phyloP scores from a whole-genome alignment of 2,113 vertebrate species.

The Brienomyrus brachyistius region DNA sequence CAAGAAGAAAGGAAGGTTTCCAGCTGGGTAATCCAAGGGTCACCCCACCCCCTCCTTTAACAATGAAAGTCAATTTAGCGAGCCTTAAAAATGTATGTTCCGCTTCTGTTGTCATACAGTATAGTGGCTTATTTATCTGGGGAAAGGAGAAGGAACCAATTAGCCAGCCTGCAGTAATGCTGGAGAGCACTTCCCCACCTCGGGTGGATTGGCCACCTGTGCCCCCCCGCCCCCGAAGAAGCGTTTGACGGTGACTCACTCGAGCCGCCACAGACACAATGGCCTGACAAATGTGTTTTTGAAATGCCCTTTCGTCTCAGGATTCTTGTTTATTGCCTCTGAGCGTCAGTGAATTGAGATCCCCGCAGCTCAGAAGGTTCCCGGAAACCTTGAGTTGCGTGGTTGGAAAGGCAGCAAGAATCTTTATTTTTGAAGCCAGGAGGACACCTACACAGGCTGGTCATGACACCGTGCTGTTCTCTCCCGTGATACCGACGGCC shows the following conservation, averaged over 20 bases:
- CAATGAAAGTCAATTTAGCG: conserved; percentile 4
- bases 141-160: background rate
- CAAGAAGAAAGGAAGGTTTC: background rate
- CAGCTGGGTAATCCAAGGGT: background rate
- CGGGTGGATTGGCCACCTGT: background rate
- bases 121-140: background rate
- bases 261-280: background rate
- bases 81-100: background rate
- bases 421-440: background rate
- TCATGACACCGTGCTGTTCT: background rate
- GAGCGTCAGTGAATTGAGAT: background rate
- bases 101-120: background rate
- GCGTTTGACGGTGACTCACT: background rate
- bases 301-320: conserved; percentile 5
- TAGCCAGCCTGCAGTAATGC: background rate
- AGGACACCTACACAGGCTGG: background rate
- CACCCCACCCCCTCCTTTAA: background rate
- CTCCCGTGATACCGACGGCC: background rate
- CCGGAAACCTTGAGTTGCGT: background rate
- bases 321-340: conserved; percentile 5
- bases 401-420: background rate
- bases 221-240: background rate
- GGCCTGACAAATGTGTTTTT: conserved; percentile 1
- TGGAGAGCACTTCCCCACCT: background rate
- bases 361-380: background rate